Percentiles rank a stretch among this genome's conserved stretches.
phyloP scores from a whole-genome alignment of 2,797 vertebrate species.

The Anniella stebbinsi region DNA sequence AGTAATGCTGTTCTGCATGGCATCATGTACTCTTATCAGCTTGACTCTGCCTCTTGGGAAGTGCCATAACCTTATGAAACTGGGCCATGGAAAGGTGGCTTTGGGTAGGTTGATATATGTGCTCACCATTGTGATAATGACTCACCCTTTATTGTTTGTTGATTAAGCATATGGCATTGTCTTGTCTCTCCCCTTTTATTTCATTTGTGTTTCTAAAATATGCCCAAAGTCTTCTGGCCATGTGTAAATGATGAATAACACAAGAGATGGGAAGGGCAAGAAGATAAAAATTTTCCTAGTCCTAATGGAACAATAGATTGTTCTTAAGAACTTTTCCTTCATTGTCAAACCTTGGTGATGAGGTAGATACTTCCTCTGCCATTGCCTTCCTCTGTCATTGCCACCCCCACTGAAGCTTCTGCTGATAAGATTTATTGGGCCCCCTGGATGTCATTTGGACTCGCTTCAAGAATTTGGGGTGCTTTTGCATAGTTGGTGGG shows the following conservation, averaged over 20 bases:
- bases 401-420: background rate
- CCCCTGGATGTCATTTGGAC: accelerated
- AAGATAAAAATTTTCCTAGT: background rate
- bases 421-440: background rate
- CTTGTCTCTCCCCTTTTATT: conserved; percentile 4
- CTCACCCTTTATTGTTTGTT: conserved; percentile 12
- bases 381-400: background rate
- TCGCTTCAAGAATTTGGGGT: accelerated
- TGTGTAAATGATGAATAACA: background rate
- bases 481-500: accelerated
- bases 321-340: conserved; percentile 3
- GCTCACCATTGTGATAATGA: background rate
- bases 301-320: background rate
- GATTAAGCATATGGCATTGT: background rate
- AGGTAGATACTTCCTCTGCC: background rate
- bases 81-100: background rate
- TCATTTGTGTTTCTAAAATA: conserved; percentile 12
- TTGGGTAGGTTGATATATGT: background rate
- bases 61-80: conserved; percentile 3
- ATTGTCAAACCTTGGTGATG: background rate
- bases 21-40: background rate
- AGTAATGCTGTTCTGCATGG: background rate
- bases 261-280: conserved; percentile 15
- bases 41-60: background rate
- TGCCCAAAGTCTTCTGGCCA: conserved; percentile 20